Evolutionary conservation across 2,888 invertebrate species (phyloP), one percentile per base, ranked within the genome.

Genomic region (Euclidia mi): DNA sequence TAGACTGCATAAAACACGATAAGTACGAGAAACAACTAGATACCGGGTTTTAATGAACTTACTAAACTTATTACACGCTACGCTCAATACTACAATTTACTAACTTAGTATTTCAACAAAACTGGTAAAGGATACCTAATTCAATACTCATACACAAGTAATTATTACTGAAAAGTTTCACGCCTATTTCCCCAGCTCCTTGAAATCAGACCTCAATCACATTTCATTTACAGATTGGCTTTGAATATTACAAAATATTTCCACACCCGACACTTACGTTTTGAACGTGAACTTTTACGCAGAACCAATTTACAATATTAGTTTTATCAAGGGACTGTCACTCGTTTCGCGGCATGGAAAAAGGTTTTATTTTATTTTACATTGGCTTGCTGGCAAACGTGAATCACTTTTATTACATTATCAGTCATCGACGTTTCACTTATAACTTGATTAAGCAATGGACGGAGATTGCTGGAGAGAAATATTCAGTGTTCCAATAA

Each of bases 391-490:
- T 40, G 7, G 52, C 63, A 47, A 56, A 43, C 15, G 14, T 29
- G 25, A 38, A 53, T 49, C 28, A 45, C 35, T 51, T 60, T 52
- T 57, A 55, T 68, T 41, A 35, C 34, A 45, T 50, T 49, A 38
- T 35, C 40, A 45, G 29, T 29, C 35, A 40, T 20, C 18, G 32
- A 34, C 20, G 37, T 25, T 42, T 34, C 32, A 42, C 37, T 58
- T 38, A 18, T 46, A 51, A 57, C 17, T 1, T 34, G 28, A 37
- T 50, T 47, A 29, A 6, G 29, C 38, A 38, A 20, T 20, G 11
- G 15, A 10, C 20, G 11, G n/a, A 38, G 15, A 18, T 20, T 20
- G n/a, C n/a, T 11, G 7, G 20, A 11, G 28, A 17, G 10, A 29
- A 42, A 29, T 37, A n/a, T 35, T 45, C 11, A 20, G 2, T 40